Base-by-base conservation (phyloP, 1,140 invertebrate genomes). In the Drosophila trapezifrons region DNA sequence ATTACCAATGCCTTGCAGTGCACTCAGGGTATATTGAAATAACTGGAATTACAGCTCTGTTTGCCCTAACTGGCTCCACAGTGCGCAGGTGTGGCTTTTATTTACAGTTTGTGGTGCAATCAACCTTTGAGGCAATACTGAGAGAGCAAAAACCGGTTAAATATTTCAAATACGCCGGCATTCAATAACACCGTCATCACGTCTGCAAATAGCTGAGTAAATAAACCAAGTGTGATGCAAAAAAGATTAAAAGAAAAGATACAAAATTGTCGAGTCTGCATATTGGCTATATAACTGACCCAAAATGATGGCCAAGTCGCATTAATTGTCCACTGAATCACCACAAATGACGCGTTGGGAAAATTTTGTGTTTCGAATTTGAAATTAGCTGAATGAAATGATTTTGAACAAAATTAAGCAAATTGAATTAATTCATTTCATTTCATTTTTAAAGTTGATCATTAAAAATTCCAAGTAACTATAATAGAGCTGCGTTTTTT, bases 81-180 rank as follows among this genome's bases (percentile, higher is more conserved):
- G 67, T 73, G 55, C 38, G 46, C 69, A 73, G 67, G 70, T 73
- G 70, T 73, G 70, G 70, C 47, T 62, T 73, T 52, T 52, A 73
- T 73, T 73, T 73, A 46, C 70, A 27, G 69, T 73, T 73, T 73
- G 67, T 73, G 70, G 70, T 62, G 70, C 69, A 73, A 73, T 73
- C 69, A 62, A 73, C 70, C 67, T 73, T 73, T 73, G 25, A 73
- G 69, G 67, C 67, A 38, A 51, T 32, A 38, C 32, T 72, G 45
- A 22, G 32, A 72, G 70, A 72, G 67, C 67, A 73, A 46, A 73
- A 73, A 73, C 70, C 70, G 69, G 70, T 73, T 73, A n/a, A 72
- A 60, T 62, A 73, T 71, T 82, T 79, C 37, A 32, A 70, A 71
- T 66, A 45, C 37, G 40, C 47, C 47, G 45, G 46, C 47, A 52